These are phyloP conservation scores for Hylaea fasciaria DNA, from an alignment of 2,888 invertebrate species.

Conservation along the genomic window DNA sequence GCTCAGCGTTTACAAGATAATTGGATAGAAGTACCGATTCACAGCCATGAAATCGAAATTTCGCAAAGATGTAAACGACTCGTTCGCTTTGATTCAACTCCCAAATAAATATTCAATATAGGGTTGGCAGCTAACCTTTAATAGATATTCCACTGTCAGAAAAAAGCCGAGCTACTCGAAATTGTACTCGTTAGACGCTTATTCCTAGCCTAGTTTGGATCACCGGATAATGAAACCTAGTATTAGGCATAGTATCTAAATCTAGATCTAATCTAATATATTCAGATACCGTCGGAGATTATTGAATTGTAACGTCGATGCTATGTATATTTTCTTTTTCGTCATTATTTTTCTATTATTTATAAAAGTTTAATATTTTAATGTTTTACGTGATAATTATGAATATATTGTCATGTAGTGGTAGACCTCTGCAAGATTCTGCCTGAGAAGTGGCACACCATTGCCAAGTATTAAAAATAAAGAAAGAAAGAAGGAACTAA, in stretches of 20 bases:
- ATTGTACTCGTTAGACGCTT: neutral
- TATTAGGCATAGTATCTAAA: constrained; percentile 18
- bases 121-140: neutral
- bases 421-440: no score
- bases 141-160: constrained; percentile 2
- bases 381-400: no score
- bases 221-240: constrained; percentile 14
- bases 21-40: neutral
- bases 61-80: neutral
- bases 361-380: no score
- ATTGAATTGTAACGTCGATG: neutral
- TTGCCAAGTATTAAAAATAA: no score
- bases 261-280: no score
- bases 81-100: neutral
- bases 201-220: constrained; percentile 1
- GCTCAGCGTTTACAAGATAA: no score
- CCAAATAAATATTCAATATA: neutral
- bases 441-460: no score
- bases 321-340: neutral
- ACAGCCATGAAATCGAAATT: neutral
- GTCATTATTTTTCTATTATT: neutral
- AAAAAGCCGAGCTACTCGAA: neutral
- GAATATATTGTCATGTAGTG: no score
- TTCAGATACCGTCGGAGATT: constrained; percentile 1
- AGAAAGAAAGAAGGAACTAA: no score